phyloP scores from a whole-genome alignment of 2,797 vertebrate genomes.

The Gobio occitaniae region DNA sequence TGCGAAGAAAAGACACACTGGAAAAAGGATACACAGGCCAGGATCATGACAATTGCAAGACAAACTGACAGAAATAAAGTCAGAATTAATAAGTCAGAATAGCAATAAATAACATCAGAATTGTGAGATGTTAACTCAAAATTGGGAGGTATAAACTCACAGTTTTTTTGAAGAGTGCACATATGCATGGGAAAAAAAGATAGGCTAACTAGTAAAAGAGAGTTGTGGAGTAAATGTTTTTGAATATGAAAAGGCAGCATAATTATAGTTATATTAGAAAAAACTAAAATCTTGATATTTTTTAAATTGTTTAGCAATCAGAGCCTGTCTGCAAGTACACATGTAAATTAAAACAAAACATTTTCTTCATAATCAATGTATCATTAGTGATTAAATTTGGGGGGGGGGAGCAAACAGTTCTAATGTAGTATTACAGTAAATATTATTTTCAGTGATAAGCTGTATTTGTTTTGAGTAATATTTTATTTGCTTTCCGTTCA shows the following conservation, averaged over 20 bases:
- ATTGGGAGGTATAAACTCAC: neutral
- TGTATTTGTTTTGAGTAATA: neutral
- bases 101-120: neutral
- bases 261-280: neutral
- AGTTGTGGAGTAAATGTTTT: neutral
- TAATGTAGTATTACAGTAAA: neutral
- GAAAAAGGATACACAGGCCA: too few relatives aligned
- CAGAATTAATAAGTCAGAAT: too few relatives aligned
- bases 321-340: neutral
- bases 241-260: neutral
- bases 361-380: slow-evolving; percentile 9
- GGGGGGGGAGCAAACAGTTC: neutral
- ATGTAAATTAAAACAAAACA: too few relatives aligned
- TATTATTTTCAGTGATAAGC: neutral
- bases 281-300: neutral
- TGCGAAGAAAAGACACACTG: too few relatives aligned
- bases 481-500: neutral
- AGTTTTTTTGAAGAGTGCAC: neutral
- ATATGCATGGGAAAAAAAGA: neutral
- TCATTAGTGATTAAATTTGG: neutral
- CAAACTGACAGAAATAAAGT: too few relatives aligned
- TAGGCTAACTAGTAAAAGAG: neutral
- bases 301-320: neutral
- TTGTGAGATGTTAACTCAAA: neutral
- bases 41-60: too few relatives aligned